These are phyloP conservation scores for Phataginus tetradactyla DNA, from an alignment of 2,797 vertebrate species.

Conservation along the genomic window DNA sequence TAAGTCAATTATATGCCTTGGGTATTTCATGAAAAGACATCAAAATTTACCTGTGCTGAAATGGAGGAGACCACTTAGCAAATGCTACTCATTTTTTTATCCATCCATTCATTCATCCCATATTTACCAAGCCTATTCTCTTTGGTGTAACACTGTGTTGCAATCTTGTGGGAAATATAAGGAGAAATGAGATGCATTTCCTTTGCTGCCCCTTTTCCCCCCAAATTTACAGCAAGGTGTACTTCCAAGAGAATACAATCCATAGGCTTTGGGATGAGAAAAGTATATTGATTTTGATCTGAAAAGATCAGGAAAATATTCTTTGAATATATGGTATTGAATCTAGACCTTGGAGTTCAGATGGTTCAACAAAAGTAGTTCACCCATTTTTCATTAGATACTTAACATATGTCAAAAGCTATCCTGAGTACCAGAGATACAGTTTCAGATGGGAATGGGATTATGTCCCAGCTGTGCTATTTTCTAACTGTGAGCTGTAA, in stretches of 20 bases:
- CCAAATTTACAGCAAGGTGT: not conserved
- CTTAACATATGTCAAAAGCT: not conserved
- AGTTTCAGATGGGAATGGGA: not conserved
- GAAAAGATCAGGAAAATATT: not conserved
- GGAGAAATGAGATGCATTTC: not conserved
- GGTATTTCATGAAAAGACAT: constrained; percentile 51
- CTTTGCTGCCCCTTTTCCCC: not conserved
- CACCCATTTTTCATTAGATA: not conserved
- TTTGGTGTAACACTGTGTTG: not conserved
- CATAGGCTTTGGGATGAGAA: not conserved
- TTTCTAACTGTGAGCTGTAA: not conserved
- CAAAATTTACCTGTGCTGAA: constrained; percentile 59
- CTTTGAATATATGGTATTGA: not conserved
- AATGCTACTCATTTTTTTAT: not conserved
- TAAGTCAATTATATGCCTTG: constrained; percentile 60
- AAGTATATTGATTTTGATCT: not conserved
- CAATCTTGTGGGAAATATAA: not conserved
- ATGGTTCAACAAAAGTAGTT: not conserved
- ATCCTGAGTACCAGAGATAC: not conserved
- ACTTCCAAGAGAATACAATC: not conserved
- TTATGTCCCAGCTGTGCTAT: not conserved
- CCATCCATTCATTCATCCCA: not conserved
- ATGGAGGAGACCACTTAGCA: not conserved
- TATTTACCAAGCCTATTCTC: constrained; percentile 2
- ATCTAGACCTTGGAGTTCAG: not conserved